Evolutionary conservation across 1,140 invertebrate genomes (phyloP).

Genomic region (Drosophila sucinea): DNA sequence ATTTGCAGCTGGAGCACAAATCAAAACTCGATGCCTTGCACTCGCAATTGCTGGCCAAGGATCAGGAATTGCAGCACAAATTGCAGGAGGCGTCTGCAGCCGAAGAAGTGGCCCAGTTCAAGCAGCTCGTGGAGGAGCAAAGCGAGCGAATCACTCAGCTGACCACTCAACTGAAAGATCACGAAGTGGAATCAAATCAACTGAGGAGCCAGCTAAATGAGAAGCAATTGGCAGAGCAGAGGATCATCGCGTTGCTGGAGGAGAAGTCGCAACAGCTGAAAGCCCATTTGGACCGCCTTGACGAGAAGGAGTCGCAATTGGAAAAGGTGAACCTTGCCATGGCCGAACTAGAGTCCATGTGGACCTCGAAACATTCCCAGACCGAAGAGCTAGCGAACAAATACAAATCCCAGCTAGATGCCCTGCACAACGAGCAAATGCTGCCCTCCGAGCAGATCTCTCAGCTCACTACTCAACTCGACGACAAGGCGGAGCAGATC

Average conservation of each 20-base stretch:
- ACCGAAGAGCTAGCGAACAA: not conserved
- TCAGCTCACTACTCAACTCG: not conserved
- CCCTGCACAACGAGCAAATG: not conserved
- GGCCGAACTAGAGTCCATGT: not conserved
- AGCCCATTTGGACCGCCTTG: not conserved
- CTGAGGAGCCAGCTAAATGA: not conserved
- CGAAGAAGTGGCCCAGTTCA: not conserved
- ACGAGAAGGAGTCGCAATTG: conserved; percentile 6
- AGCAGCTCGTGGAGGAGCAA: not conserved
- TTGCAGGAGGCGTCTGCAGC: not conserved
- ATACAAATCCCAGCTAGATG: conserved; percentile 1
- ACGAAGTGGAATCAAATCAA: not conserved
- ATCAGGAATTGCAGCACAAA: conserved; percentile 6
- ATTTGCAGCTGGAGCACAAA: conserved; percentile 25
- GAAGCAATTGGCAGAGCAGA: not conserved
- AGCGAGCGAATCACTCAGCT: not conserved
- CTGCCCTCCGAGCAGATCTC: conserved; percentile 3
- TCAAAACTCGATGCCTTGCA: conserved; percentile 4
- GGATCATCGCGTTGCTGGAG: not conserved
- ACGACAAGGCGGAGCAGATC: not conserved
- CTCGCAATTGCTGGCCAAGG: conserved; percentile 8
- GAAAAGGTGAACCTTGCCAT: conserved; percentile 1
- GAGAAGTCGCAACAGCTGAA: conserved; percentile 10
- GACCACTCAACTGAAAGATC: not conserved
- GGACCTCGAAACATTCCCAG: not conserved